phyloP scores from a whole-genome alignment of 2,888 invertebrate species.

The Yponomeuta sedellus region DNA sequence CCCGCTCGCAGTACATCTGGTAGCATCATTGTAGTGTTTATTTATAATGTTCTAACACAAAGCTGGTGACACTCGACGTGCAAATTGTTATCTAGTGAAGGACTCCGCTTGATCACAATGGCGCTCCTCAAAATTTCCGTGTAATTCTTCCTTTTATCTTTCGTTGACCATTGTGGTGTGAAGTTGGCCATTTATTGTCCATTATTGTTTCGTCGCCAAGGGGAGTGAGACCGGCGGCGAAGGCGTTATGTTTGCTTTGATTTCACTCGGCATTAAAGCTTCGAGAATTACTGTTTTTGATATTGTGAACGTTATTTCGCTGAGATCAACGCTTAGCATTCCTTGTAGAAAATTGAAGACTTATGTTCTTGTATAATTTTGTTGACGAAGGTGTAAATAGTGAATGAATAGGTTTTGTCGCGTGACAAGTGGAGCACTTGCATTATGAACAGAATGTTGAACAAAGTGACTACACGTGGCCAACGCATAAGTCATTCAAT shows the following conservation, averaged over 20 bases:
- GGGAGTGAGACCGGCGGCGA: conserved; percentile 43
- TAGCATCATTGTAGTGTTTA: conserved; percentile 60
- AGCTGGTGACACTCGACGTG: conserved; percentile 52
- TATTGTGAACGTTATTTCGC: not conserved
- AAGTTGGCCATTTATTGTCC: conserved; percentile 64
- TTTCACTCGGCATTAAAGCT: conserved; percentile 34
- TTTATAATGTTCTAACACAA: conserved; percentile 63
- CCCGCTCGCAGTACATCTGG: conserved; percentile 54
- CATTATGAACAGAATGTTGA: conserved; percentile 32
- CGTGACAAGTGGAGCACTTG: conserved; percentile 59
- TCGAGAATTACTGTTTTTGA: not conserved
- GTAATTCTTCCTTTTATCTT: conserved; percentile 70
- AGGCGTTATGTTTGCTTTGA: conserved; percentile 70
- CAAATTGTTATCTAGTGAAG: conserved; percentile 70
- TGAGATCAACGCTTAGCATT: not conserved
- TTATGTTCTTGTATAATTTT: conserved; percentile 19
- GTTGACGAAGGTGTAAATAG: conserved; percentile 42
- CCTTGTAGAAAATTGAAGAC: conserved; percentile 10
- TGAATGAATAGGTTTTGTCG: conserved; percentile 63
- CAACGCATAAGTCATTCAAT: conserved; percentile 29
- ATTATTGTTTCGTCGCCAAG: conserved; percentile 62
- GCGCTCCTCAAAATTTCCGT: conserved; percentile 68
- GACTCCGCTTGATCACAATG: conserved; percentile 46
- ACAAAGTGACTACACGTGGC: conserved; percentile 25
- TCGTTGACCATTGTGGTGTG: conserved; percentile 55